These are phyloP conservation scores for Callaeas wilsoni DNA, from an alignment of 2,113 vertebrate species.

Conservation along the genomic window DNA sequence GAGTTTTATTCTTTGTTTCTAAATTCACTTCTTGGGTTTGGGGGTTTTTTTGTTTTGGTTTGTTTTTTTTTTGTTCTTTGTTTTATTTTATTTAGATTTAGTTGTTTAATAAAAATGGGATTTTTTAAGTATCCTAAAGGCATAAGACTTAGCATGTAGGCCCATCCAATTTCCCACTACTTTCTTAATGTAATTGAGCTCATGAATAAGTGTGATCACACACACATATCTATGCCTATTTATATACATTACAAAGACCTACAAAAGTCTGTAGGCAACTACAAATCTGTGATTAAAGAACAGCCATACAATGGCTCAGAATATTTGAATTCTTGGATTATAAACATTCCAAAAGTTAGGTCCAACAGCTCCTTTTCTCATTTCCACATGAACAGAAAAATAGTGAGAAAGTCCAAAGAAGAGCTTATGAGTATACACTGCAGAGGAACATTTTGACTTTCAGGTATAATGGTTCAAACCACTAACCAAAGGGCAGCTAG, in stretches of 20 bases:
- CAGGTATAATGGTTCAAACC: neutral
- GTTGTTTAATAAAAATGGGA: neutral
- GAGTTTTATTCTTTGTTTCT: neutral
- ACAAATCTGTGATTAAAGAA: neutral
- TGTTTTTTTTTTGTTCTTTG: neutral
- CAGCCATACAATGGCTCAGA: neutral
- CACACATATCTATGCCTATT: neutral
- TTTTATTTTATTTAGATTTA: neutral
- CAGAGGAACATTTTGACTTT: neutral
- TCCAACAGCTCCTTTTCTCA: neutral
- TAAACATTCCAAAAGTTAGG: neutral
- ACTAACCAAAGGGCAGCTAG: neutral
- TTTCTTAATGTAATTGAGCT: neutral
- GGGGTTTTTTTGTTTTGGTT: neutral
- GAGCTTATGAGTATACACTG: accelerated
- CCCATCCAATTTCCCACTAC: neutral
- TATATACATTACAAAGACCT: neutral
- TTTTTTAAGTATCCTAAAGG: neutral
- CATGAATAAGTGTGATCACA: neutral
- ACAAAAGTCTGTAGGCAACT: neutral
- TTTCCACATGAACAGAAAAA: neutral
- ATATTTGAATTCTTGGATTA: neutral
- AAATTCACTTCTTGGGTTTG: neutral
- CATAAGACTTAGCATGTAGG: neutral
- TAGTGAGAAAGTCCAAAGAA: neutral